phyloP scores from a whole-genome alignment of 2,888 invertebrate species.

The Tortricodes alternella region DNA sequence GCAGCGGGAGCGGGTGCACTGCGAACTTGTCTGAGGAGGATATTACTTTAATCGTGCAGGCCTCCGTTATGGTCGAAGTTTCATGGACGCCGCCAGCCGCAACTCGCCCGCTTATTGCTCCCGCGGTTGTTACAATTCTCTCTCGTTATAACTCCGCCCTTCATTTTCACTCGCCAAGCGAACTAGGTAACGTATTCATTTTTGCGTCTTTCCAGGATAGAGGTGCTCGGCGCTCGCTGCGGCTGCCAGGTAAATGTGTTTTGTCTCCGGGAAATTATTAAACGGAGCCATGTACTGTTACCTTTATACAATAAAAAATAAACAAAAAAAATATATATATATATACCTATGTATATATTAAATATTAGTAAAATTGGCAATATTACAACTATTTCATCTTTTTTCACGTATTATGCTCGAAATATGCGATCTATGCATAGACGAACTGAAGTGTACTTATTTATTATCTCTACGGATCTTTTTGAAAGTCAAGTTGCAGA shows the following conservation, averaged over 20 bases:
- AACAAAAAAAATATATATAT: no score
- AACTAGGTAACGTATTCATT: conserved; percentile 22
- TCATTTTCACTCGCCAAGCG: conserved; percentile 42
- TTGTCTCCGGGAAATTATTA: conserved; percentile 8
- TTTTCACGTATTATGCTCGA: no score
- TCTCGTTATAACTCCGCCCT: conserved; percentile 45
- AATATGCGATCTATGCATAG: no score
- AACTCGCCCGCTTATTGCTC: conserved; percentile 57
- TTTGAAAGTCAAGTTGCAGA: no score
- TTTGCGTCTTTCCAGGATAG: conserved; percentile 13
- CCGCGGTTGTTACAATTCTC: conserved; percentile 41
- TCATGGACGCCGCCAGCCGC: conserved; percentile 40
- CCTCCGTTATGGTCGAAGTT: conserved; percentile 66
- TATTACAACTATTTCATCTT: no score
- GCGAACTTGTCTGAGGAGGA: conserved; percentile 53
- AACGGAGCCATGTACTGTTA: background rate
- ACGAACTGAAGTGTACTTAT: no score
- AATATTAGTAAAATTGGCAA: no score
- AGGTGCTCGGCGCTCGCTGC: conserved; percentile 3
- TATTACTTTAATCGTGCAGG: conserved; percentile 69
- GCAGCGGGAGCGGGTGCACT: conserved; percentile 44
- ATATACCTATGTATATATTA: no score
- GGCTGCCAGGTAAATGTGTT: conserved; percentile 13
- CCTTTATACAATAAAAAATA: background rate
- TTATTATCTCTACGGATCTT: no score